These are phyloP conservation scores for Ariopsis seemanni DNA, from an alignment of 2,113 vertebrate genomes.

Conservation along the genomic window DNA sequence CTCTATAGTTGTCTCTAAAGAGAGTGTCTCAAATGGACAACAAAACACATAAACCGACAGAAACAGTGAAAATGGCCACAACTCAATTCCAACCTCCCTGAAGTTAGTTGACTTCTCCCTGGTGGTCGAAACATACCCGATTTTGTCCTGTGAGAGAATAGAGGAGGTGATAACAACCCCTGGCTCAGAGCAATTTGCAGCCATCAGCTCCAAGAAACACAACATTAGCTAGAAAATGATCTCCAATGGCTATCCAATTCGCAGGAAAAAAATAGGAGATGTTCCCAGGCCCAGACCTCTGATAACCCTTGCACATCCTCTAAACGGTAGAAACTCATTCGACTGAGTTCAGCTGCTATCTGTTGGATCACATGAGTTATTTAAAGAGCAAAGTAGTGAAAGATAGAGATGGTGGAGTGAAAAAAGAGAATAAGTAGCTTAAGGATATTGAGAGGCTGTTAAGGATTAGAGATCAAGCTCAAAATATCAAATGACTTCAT, in stretches of 20 bases:
- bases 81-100: not conserved
- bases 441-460: slow-evolving; percentile 29
- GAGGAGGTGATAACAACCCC: slow-evolving; percentile 36
- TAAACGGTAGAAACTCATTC: slow-evolving; percentile 12
- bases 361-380: slow-evolving; percentile 34
- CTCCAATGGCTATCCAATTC: slow-evolving; percentile 53
- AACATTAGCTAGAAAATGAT: slow-evolving; percentile 55
- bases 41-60: not conserved
- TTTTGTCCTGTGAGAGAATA: slow-evolving; percentile 32
- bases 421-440: not conserved
- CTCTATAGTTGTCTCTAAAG: not conserved
- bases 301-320: slow-evolving; percentile 21
- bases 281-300: slow-evolving; percentile 13
- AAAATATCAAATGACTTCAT: slow-evolving; percentile 44
- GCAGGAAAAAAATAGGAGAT: slow-evolving; percentile 50
- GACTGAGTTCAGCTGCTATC: not conserved
- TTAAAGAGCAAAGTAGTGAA: slow-evolving; percentile 10
- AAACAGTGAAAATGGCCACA: not conserved
- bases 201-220: slow-evolving; percentile 53
- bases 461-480: slow-evolving; percentile 49
- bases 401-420: not conserved
- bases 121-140: not conserved
- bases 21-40: not conserved
- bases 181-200: slow-evolving; percentile 54
- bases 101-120: slow-evolving; percentile 27